Conservation (phyloP, 2,113 vertebrate genomes). For the Nettapus auritus region DNA sequence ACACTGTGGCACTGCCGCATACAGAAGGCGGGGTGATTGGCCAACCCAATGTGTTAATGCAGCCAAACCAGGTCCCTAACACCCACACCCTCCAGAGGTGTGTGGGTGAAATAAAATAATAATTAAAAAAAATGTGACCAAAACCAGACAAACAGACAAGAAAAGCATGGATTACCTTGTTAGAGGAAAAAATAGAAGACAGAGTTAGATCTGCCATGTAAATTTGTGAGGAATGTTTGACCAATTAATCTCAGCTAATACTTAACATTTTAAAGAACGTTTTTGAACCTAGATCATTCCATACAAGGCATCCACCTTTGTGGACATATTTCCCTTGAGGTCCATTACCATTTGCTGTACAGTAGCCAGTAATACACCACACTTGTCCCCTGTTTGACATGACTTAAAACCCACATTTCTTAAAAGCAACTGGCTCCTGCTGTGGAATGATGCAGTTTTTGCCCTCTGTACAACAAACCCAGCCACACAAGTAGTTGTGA, state of each 20-base stretch:
- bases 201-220: neutral
- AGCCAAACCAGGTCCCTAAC: neutral
- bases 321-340: neutral
- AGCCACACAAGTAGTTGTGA: slow-evolving; percentile 63
- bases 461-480: slow-evolving; percentile 41
- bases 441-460: slow-evolving; percentile 59
- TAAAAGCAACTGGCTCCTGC: slow-evolving; percentile 40
- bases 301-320: slow-evolving; percentile 14
- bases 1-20: neutral
- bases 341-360: slow-evolving; percentile 7
- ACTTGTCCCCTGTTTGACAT: neutral
- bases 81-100: neutral
- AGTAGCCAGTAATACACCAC: neutral
- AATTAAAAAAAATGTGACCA: neutral
- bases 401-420: slow-evolving; percentile 33
- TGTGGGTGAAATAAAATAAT: neutral
- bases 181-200: neutral
- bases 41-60: neutral
- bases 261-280: neutral
- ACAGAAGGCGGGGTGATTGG: neutral
- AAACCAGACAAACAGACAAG: neutral
- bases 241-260: slow-evolving; percentile 15
- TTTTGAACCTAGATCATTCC: neutral
- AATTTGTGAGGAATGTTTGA: slow-evolving; percentile 13
- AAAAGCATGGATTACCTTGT: neutral